A percentile compares a stretch with the other conserved stretches of the same genome.
Evolutionary conservation across 2,797 vertebrate species (phyloP).

Genomic region (Notolabrus celidotus): DNA sequence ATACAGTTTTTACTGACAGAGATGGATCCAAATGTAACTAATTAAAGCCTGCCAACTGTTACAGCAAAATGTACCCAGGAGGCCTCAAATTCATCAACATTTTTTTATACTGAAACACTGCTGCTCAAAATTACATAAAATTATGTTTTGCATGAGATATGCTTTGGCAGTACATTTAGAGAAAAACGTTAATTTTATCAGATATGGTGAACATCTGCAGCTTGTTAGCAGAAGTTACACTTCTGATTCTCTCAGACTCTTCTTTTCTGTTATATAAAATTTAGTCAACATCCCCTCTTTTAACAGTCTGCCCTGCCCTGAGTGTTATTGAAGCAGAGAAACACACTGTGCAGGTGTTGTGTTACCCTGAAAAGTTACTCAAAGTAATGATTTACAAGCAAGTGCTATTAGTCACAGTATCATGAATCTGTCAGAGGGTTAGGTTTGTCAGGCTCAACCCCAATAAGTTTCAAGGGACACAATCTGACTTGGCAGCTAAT

Average conservation of each 20-base stretch:
- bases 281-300: not conserved
- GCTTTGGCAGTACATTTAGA: not conserved
- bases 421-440: not conserved
- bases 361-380: not conserved
- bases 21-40: conserved; percentile 34
- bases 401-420: not conserved
- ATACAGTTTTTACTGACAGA: conserved; percentile 5
- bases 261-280: not conserved
- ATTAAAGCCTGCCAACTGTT: conserved; percentile 42
- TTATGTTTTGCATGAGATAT: not conserved
- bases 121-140: conserved; percentile 4
- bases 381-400: conserved; percentile 1
- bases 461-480: not conserved
- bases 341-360: not conserved
- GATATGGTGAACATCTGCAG: conserved; percentile 21
- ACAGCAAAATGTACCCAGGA: conserved; percentile 5
- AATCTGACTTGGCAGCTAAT: not conserved
- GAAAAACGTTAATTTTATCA: not conserved
- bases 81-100: conserved; percentile 13
- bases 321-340: too few species aligned
- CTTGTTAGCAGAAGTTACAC: not conserved
- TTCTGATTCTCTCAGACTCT: not conserved
- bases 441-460: not conserved
- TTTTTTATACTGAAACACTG: conserved; percentile 5
- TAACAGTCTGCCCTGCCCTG: not conserved